Percentiles rank a stretch among this genome's conserved stretches.
Evolutionary conservation across 2,113 vertebrate genomes (phyloP).

Genomic region (Pagrus major): DNA sequence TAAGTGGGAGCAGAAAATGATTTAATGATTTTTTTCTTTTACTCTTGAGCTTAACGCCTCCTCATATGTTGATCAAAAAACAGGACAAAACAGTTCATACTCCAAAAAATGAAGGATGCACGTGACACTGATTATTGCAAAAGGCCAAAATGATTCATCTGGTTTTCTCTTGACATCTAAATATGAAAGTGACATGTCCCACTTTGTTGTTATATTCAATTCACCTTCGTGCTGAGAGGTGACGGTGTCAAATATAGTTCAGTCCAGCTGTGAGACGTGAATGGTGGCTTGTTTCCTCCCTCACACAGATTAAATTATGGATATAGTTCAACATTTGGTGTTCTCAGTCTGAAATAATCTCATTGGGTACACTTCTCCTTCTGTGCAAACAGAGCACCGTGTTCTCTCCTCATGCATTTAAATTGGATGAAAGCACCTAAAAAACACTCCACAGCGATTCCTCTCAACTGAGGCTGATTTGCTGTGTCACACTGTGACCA

Average conservation of each 20-base stretch:
- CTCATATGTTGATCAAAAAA: neutral
- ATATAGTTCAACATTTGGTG: constrained; percentile 16
- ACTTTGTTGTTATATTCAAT: too few species aligned
- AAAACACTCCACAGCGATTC: constrained; percentile 12
- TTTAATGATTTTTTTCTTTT: neutral
- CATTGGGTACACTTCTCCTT: constrained; percentile 13
- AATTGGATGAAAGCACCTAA: neutral
- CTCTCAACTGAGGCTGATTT: constrained; percentile 26
- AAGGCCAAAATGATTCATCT: neutral
- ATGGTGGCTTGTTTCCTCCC: neutral
- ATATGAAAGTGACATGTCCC: neutral
- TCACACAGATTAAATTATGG: constrained; percentile 2
- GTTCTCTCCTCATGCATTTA: constrained; percentile 17
- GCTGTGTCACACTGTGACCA: constrained; percentile 45
- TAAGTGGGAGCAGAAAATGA: neutral
- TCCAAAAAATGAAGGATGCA: too few species aligned
- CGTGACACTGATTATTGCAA: neutral
- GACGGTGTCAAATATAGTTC: neutral
- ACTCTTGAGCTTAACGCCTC: neutral
- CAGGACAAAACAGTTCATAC: neutral
- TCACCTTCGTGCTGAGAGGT: neutral
- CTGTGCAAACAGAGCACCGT: neutral
- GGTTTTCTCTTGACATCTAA: neutral
- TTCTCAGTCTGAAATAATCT: constrained; percentile 31
- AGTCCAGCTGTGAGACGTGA: constrained; percentile 3